Conservation (phyloP, 2,888 invertebrate species). For the Molorchus minor region DNA sequence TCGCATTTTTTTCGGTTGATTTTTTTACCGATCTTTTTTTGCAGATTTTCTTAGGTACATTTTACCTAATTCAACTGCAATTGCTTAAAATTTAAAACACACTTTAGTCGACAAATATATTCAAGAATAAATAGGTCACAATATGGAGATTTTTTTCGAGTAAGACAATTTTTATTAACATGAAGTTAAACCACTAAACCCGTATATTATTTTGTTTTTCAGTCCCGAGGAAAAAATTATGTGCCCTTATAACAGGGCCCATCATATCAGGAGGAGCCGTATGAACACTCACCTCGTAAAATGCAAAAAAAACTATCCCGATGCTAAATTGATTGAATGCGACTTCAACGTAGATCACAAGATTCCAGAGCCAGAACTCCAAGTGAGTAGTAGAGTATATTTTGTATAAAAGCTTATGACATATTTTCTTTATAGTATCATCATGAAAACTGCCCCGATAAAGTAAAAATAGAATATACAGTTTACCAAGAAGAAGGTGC, state of each 20-base stretch:
- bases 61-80: no score
- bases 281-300: slow-evolving; percentile 69
- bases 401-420: neutral
- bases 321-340: slow-evolving; percentile 62
- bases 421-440: slow-evolving; percentile 49
- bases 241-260: slow-evolving; percentile 69
- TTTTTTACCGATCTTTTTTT: no score
- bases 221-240: slow-evolving; percentile 58
- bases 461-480: slow-evolving; percentile 41
- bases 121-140: no score
- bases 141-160: neutral
- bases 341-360: slow-evolving; percentile 68
- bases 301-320: slow-evolving; percentile 65
- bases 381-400: slow-evolving; percentile 57
- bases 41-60: no score
- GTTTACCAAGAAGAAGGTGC: slow-evolving; percentile 37
- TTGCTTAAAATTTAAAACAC: no score
- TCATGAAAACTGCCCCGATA: slow-evolving; percentile 46
- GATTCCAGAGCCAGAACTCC: slow-evolving; percentile 65
- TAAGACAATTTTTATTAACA: neutral
- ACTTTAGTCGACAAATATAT: no score
- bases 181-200: neutral
- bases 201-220: slow-evolving; percentile 17
- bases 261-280: slow-evolving; percentile 65
- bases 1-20: no score